phyloP scores from a whole-genome alignment of 2,113 vertebrate genomes.

The Calyptommatus sinebrachiatus region DNA sequence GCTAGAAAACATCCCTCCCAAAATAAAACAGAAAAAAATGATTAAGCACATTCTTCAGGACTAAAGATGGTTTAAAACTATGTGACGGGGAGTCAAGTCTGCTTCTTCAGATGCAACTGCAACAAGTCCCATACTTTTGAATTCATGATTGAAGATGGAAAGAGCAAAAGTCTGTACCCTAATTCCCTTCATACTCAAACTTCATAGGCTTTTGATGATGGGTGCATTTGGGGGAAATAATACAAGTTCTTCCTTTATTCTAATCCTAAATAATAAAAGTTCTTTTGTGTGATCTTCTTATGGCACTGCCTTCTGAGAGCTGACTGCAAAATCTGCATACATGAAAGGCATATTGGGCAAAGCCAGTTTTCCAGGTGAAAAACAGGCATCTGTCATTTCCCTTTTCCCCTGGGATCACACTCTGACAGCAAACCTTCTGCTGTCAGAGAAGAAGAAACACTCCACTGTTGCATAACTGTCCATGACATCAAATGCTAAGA shows the following conservation, averaged over 20 bases:
- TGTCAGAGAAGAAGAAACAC: background rate
- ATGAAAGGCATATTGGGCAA: background rate
- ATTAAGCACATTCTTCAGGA: too few relatives aligned
- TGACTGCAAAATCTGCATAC: background rate
- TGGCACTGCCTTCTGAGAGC: background rate
- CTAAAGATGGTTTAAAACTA: too few relatives aligned
- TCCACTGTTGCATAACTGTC: background rate
- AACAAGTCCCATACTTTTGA: background rate
- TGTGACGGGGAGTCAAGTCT: too few relatives aligned
- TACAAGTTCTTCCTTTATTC: background rate
- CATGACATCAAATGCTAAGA: slow-evolving; percentile 15
- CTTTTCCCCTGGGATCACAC: background rate
- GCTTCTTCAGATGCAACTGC: background rate
- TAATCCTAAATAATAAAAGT: background rate
- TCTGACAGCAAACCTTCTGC: slow-evolving; percentile 13
- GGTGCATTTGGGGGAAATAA: background rate
- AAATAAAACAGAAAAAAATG: too few relatives aligned
- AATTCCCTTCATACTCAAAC: slow-evolving; percentile 31
- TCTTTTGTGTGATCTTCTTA: background rate
- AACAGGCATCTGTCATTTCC: background rate
- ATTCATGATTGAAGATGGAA: background rate
- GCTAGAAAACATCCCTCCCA: too few relatives aligned
- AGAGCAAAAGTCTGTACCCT: slow-evolving; percentile 48
- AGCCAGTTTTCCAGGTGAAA: background rate
- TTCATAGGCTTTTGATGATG: background rate